phyloP scores from a whole-genome alignment of 2,797 vertebrate genomes.

The Arctocebus calabarensis region DNA sequence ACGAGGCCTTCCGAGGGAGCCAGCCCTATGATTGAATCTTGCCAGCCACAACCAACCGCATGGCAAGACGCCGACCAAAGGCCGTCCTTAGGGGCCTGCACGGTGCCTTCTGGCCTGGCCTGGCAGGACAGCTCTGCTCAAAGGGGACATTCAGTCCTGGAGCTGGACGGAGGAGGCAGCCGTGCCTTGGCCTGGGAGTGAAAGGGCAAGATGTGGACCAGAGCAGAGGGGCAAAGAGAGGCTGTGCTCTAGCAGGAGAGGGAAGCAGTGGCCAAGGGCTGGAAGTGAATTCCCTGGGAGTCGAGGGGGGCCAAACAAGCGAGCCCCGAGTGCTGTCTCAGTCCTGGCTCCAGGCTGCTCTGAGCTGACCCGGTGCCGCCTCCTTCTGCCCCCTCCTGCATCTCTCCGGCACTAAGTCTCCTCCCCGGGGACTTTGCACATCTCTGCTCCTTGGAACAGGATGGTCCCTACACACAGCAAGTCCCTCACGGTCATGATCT shows the following conservation, averaged over 20 bases:
- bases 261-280: neutral
- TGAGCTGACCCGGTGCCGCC: fast-evolving
- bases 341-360: neutral
- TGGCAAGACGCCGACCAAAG: too few relatives aligned
- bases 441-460: neutral
- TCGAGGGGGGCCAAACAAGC: fast-evolving
- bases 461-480: fast-evolving
- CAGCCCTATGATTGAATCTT: fast-evolving
- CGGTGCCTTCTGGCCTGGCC: neutral
- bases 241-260: fast-evolving
- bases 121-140: neutral
- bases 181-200: fast-evolving
- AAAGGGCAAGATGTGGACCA: fast-evolving
- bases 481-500: fast-evolving
- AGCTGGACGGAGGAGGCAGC: too few relatives aligned
- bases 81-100: neutral
- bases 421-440: fast-evolving
- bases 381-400: too few relatives aligned
- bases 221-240: fast-evolving
- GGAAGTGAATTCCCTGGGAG: fast-evolving
- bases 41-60: neutral
- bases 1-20: neutral
- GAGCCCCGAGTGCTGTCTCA: fast-evolving
- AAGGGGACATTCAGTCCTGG: fast-evolving
- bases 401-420: fast-evolving